Evolutionary conservation across 1,140 invertebrate species (phyloP).

Genomic region (Ceratitis capitata): DNA sequence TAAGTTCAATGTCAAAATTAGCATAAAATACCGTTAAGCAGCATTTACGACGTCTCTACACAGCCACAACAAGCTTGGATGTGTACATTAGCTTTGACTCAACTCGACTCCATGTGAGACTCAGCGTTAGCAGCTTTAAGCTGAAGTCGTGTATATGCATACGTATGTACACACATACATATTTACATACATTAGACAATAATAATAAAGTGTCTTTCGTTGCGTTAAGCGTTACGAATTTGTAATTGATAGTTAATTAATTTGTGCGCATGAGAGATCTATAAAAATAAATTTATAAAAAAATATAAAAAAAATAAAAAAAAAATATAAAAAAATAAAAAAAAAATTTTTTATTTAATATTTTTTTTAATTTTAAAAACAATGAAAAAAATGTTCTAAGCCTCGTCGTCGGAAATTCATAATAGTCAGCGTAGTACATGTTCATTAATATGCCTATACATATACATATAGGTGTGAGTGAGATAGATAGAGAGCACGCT

Average conservation of each 20-base stretch:
- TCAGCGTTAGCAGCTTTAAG: too few species aligned
- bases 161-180: background rate
- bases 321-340: too few species aligned
- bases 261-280: background rate
- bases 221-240: constrained; percentile 23
- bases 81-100: background rate
- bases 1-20: constrained; percentile 65
- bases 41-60: too few species aligned
- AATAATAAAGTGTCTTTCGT: constrained; percentile 16
- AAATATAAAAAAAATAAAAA: too few species aligned
- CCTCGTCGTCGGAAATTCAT: background rate
- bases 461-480: too few species aligned
- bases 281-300: background rate
- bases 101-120: too few species aligned
- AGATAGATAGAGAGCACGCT: too few species aligned
- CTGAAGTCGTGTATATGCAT: background rate
- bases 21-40: constrained; percentile 64
- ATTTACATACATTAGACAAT: background rate
- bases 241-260: constrained; percentile 30
- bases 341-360: too few species aligned
- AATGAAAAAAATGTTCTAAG: background rate
- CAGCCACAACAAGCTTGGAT: background rate
- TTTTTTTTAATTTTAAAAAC: too few species aligned
- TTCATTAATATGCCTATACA: too few species aligned
- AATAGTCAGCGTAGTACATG: constrained; percentile 19